Evolutionary conservation across 2,888 invertebrate genomes (phyloP), one percentile per base, ranked within the genome.

Genomic region (Trilocha varians): DNA sequence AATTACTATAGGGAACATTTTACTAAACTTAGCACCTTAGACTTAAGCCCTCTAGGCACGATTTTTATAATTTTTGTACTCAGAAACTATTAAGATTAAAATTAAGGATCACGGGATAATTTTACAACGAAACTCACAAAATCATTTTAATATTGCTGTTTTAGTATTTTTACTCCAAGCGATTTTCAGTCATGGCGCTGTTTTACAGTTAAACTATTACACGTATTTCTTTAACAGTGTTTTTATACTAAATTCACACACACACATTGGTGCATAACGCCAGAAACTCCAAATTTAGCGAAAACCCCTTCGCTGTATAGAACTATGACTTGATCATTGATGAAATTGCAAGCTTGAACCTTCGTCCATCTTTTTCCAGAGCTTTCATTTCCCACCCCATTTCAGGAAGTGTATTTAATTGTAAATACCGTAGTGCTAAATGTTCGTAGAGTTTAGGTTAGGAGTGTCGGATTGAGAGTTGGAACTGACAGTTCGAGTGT

Each of bases 1-100:
- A 92, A 92, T 92, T 92, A 92, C 88, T 90, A 88, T 91, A 91
- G 91, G 91, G 91, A 91, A 91, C 91, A 92, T 90, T 87, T 87
- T 87, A 88, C 87, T 88, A 88, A 80, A 78, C 71, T 82, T 76
- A 85, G 83, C 80, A 80, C 76, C 77, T 70, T 80, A 83, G 68
- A 72, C 51, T 79, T 84, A 84, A 84, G 80, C 82, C 66, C 70
- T 62, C 66, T 82, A 84, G 77, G 78, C 83, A 82, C 25, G 25
- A 11, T 62, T 73, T 84, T 84, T 82, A 80, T 84, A 85, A 85
- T 84, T 84, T 18, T 84, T 85, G 77, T 85, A 84, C 80, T 78
- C 79, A 67, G 73, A 80, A 64, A 62, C 25, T 70, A 76, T 68
- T 83, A 83, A 79, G 76, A 61, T 59, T 76, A 76, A 75, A 72